Evolutionary conservation across 30 jellyfish, hydroid and myxozoan species (phyloP), one percentile per base, ranked within the genome.

Genomic region (Nemopilema nomurai): DNA sequence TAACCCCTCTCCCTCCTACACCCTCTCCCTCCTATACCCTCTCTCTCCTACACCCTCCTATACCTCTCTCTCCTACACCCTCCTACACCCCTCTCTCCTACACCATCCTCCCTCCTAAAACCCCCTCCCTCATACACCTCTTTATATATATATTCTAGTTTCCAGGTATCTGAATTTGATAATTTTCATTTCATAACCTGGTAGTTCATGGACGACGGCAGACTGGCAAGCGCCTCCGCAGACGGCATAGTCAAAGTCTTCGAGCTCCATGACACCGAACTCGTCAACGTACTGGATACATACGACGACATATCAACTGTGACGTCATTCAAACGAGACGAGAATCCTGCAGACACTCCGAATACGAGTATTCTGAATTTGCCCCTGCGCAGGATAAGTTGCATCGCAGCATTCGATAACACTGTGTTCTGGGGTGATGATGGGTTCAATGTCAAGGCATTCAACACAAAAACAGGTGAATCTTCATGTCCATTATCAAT

Each of bases 381-480:
- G 21, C 87, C 87, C 50, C 88, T 87, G 21, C 90, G 96, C n/a
- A 89, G 80, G 71, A 75, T 93, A 74, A 93, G 86, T 57, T 93
- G 98, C 89, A 68, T 93, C 53, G 86, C 90, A 21, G 24, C 82
- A 4, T 89, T 68, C 74, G 62, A 84, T 29, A 94, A 88, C 24
- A 52, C 3, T 25, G 63, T 93, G 8, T 66, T 93, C 28, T 93
- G 96, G 87, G 98, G 98, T 33, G 97, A 93, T 82, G 97, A 93
- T 88, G 98, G 98, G 8, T 89, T 33, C 83, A 93, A 93, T 69
- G 81, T 93, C 28, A 93, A 93, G 73, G 93, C 93, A 13, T 75
- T 88, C 63, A 78, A 88, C 62, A 22, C 33, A 30, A 87, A 29
- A 16, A 76, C 89, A 31, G 97, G 98, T 84, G 86, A 81, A 53